Percentiles rank a stretch among this genome's conserved stretches.
Conservation (phyloP, 2,888 invertebrate genomes). For the Drosophila picticornis region DNA sequence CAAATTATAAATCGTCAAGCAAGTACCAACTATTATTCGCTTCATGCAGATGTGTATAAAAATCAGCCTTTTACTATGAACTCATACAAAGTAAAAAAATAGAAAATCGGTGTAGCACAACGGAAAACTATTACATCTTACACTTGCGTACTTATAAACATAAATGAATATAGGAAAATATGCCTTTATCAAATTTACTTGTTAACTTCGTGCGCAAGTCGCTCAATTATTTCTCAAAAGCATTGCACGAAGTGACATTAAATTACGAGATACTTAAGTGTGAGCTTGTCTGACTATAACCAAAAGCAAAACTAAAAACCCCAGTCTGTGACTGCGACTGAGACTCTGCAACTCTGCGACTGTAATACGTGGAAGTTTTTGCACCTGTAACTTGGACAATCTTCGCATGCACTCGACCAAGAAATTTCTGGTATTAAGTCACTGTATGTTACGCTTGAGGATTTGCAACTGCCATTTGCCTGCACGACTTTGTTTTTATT, state of each 20-base stretch:
- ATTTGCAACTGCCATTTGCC: slow-evolving; percentile 27
- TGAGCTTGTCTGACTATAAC: slow-evolving; percentile 25
- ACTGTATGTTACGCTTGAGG: slow-evolving; percentile 58
- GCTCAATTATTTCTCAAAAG: slow-evolving; percentile 79
- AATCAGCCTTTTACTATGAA: slow-evolving; percentile 1
- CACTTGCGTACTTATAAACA: slow-evolving; percentile 33
- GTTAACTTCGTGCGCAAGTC: slow-evolving; percentile 52
- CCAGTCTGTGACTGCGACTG: slow-evolving; percentile 20
- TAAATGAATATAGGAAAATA: slow-evolving; percentile 8
- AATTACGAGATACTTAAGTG: slow-evolving; percentile 48
- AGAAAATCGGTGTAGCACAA: slow-evolving; percentile 72
- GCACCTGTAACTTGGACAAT: slow-evolving; percentile 57
- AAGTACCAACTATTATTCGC: slow-evolving; percentile 53
- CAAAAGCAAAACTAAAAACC: slow-evolving; percentile 24
- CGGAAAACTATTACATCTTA: slow-evolving; percentile 50
- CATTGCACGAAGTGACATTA: slow-evolving; percentile 55
- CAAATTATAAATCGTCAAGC: slow-evolving; percentile 72
- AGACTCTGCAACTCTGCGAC: slow-evolving; percentile 18
- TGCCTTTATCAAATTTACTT: slow-evolving; percentile 14
- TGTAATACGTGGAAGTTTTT: slow-evolving; percentile 59
- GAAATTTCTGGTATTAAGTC: slow-evolving; percentile 75
- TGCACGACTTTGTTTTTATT: slow-evolving; percentile 1
- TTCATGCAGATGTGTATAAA: slow-evolving; percentile 36
- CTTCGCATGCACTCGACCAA: slow-evolving; percentile 59
- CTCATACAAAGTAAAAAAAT: slow-evolving; percentile 23